Evolutionary conservation across 2,888 invertebrate species (phyloP).

Genomic region (Lordiphosa andalusiaca): DNA sequence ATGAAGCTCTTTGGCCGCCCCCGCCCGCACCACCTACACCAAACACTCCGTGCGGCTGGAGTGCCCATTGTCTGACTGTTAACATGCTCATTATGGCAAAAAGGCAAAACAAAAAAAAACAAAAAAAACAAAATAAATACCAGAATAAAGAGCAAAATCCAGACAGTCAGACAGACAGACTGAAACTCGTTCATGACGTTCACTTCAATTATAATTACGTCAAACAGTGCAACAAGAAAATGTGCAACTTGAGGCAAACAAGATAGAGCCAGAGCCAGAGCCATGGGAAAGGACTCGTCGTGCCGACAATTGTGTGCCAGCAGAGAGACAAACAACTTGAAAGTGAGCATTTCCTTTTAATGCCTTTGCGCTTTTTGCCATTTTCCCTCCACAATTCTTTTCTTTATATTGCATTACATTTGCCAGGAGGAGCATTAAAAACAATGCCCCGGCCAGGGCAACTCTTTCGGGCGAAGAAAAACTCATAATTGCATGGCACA

Average conservation of each 20-base stretch:
- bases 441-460: constrained; percentile 31
- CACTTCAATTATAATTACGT: constrained; percentile 77
- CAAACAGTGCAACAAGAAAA: constrained; percentile 75
- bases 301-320: constrained; percentile 31
- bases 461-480: constrained; percentile 49
- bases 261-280: constrained; percentile 49
- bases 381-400: constrained; percentile 19
- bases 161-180: constrained; percentile 36
- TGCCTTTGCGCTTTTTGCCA: constrained; percentile 59
- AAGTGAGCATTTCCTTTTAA: constrained; percentile 74
- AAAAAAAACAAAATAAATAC: constrained; percentile 1
- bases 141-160: constrained; percentile 10
- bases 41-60: constrained; percentile 47
- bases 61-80: constrained; percentile 72
- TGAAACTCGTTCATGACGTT: constrained; percentile 71
- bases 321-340: constrained; percentile 66
- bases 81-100: constrained; percentile 71
- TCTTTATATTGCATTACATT: constrained; percentile 70
- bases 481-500: constrained; percentile 70
- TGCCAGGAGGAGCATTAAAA: constrained; percentile 43
- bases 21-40: constrained; percentile 21
- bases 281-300: constrained; percentile 16
- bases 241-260: constrained; percentile 72
- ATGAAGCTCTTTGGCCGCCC: constrained; percentile 36
- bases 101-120: too few relatives aligned